Conservation (phyloP, 2,888 invertebrate species). For the Drosophila ezoana region DNA sequence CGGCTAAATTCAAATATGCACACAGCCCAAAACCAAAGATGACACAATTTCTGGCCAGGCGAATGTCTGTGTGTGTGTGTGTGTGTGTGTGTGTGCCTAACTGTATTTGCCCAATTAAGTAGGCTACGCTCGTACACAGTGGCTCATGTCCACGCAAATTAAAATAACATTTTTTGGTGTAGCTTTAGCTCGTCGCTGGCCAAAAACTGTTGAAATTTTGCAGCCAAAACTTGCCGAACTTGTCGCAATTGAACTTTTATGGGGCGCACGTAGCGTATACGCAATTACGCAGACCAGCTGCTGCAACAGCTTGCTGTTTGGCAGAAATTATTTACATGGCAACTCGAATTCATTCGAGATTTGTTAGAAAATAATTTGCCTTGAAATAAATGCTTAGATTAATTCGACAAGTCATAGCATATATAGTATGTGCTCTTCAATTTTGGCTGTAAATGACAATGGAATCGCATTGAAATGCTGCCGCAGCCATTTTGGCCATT, state of each 20-base stretch:
- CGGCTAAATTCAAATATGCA: conserved; percentile 71
- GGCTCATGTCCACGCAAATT: conserved; percentile 77
- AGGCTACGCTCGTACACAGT: conserved; percentile 62
- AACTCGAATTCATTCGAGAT: too few species aligned
- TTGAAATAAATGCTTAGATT: background rate
- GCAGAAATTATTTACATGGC: conserved; percentile 23
- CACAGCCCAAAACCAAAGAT: conserved; percentile 77
- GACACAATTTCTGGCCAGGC: conserved; percentile 69
- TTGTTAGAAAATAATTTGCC: background rate
- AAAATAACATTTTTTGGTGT: conserved; percentile 70
- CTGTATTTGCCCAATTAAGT: conserved; percentile 75
- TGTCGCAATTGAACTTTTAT: conserved; percentile 77
- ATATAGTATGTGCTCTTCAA: conserved; percentile 9
- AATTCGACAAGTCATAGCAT: conserved; percentile 16
- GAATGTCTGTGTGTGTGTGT: conserved; percentile 7
- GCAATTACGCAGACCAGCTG: conserved; percentile 60
- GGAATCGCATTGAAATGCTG: conserved; percentile 62
- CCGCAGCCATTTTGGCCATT: conserved; percentile 50
- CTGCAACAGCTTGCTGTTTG: conserved; percentile 14
- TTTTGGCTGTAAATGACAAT: conserved; percentile 30
- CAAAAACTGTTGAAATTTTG: conserved; percentile 63
- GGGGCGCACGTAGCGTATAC: conserved; percentile 73
- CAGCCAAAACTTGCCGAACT: conserved; percentile 46
- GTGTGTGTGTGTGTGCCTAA: conserved; percentile 36
- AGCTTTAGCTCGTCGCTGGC: conserved; percentile 38